Conservation (phyloP, 2,113 vertebrate species). For the Pogonocichla stellata region DNA sequence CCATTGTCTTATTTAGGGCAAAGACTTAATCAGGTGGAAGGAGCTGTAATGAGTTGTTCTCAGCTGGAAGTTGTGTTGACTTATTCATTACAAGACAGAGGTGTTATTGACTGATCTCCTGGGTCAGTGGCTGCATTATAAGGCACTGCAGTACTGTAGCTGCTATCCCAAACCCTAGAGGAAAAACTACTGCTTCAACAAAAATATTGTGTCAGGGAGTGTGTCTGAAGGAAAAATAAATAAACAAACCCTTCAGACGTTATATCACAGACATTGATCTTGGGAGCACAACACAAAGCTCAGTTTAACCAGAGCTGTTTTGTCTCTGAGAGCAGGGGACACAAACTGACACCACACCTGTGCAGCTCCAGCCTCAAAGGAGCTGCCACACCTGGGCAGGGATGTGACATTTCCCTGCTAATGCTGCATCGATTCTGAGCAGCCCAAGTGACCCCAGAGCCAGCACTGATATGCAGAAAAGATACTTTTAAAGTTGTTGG, state of each 20-base stretch:
- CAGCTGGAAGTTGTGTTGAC: neutral
- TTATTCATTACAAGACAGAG: slow-evolving; percentile 7
- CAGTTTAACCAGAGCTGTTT: neutral
- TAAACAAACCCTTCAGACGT: neutral
- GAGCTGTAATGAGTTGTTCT: slow-evolving; percentile 8
- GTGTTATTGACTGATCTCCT: neutral
- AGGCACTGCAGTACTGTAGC: neutral
- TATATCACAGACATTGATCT: neutral
- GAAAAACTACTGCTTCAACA: neutral
- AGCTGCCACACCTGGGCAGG: neutral
- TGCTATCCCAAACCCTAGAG: neutral
- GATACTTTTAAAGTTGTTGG: neutral
- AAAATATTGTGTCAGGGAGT: neutral
- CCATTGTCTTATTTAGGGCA: neutral
- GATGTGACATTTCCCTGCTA: neutral
- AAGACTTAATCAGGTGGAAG: slow-evolving; percentile 44
- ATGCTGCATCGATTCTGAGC: neutral
- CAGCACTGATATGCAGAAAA: neutral
- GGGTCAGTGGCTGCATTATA: neutral
- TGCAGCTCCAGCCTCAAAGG: neutral
- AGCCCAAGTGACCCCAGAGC: neutral
- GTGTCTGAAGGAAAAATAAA: neutral
- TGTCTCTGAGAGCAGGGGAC: neutral
- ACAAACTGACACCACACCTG: neutral
- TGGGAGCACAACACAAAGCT: neutral